Evolutionary conservation across 2,888 invertebrate species (phyloP), one percentile per base, ranked within the genome.

Genomic region (Plebejus argus): DNA sequence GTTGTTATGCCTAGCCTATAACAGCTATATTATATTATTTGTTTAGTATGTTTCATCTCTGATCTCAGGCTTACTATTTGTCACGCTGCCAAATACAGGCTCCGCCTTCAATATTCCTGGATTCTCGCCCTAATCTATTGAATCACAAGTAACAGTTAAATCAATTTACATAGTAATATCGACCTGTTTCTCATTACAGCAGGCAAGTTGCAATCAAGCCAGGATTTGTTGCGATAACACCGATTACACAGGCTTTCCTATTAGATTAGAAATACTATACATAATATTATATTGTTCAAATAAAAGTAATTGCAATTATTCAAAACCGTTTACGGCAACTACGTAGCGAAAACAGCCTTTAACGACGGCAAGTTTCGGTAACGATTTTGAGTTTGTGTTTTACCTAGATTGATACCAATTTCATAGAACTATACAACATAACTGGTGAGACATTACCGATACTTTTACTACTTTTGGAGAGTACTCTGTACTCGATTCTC

Each of bases 121-220:
- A 66, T 66, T 45, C 12, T n/a, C 10, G 20, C 5, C 45, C n/a
- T 45, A 10, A 45, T 72, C 45, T 72, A 39, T 35, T 71, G 20
- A 72, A 72, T 72, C 45, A 72, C 72, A 23, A 72, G 45, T 45
- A 23, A 45, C 45, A 72, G 76, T 76, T 76, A 70, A 76, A 76
- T 76, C 70, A 76, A 76, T 70, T 76, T 70, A 76, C 70, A 76
- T 72, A 45, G 72, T 39, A 72, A 72, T 45, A 49, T 72, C 23
- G 72, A 45, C 72, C 20, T 20, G 15, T 72, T 72, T 72, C 72
- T n/a, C 39, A 72, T 72, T 72, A 72, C 12, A 35, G 33, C 33
- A 56, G 76, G 53, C 70, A 35, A 70, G 76, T 77, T 53, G 70
- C 76, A 77, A 77, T 77, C 71, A 56, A 20, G 71, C 70, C 45